Evolutionary conservation across 2,888 invertebrate genomes (phyloP).

Genomic region (Phortica magna): DNA sequence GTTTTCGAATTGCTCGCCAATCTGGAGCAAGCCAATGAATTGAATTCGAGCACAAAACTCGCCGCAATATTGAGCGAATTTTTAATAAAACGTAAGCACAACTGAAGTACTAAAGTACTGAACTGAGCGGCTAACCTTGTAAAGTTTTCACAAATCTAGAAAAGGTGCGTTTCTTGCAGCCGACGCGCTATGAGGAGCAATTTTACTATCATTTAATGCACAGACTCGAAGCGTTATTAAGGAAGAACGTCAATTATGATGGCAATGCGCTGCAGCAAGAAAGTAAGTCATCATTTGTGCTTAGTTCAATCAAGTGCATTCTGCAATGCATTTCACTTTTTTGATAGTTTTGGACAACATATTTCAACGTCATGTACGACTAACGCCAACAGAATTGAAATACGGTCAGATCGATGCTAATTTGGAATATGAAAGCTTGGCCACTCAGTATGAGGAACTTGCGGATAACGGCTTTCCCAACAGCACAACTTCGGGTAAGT

Average conservation of each 20-base stretch:
- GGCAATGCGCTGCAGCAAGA: conserved; percentile 40
- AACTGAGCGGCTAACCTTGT: neutral
- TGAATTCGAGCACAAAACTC: conserved; percentile 65
- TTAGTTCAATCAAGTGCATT: neutral
- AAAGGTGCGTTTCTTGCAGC: conserved; percentile 65
- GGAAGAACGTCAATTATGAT: neutral
- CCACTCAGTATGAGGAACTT: conserved; percentile 57
- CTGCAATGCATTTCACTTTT: neutral
- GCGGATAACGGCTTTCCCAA: conserved; percentile 60
- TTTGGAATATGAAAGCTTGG: conserved; percentile 63
- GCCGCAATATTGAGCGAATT: conserved; percentile 65
- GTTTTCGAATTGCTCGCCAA: conserved; percentile 57
- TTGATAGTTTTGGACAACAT: conserved; percentile 61
- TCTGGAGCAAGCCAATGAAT: conserved; percentile 54
- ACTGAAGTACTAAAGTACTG: conserved; percentile 5
- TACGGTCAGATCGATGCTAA: conserved; percentile 64
- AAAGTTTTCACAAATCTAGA: conserved; percentile 51
- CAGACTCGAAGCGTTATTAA: conserved; percentile 51
- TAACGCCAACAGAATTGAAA: conserved; percentile 57
- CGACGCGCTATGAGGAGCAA: conserved; percentile 68
- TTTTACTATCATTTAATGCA: conserved; percentile 64
- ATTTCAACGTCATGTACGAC: conserved; percentile 64
- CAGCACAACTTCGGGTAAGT: conserved; percentile 59
- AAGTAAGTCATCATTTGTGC: conserved; percentile 47
- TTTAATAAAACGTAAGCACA: conserved; percentile 70